Percentiles rank a stretch among this genome's conserved stretches.
phyloP scores from a whole-genome alignment of 2,113 vertebrate species.

The Grantiella picta region DNA sequence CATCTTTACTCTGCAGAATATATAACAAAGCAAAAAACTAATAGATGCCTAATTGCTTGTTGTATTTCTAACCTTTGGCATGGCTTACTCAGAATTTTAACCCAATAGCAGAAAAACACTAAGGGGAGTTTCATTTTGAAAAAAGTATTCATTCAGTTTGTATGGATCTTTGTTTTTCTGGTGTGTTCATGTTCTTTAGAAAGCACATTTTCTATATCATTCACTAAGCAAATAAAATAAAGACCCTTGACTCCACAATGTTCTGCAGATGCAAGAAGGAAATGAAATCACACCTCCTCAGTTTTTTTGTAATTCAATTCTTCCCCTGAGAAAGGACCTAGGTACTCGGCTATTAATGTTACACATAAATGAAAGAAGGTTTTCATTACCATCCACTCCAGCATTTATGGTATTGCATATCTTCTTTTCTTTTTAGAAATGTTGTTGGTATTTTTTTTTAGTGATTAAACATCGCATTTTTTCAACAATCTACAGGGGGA shows the following conservation, averaged over 20 bases:
- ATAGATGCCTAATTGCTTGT: background rate
- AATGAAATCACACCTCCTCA: slow-evolving; percentile 31
- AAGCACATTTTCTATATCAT: background rate
- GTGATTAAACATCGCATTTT: background rate
- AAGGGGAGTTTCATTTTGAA: background rate
- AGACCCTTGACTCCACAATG: background rate
- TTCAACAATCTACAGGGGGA: background rate
- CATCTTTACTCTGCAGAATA: background rate
- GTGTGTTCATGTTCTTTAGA: background rate
- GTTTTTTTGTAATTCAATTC: slow-evolving; percentile 14
- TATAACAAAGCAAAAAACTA: background rate
- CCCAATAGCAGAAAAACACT: background rate
- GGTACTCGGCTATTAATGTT: background rate
- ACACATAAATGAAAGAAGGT: background rate
- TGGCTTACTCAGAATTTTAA: background rate
- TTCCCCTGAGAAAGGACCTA: background rate
- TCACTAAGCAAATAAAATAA: slow-evolving; percentile 26
- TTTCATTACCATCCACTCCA: background rate
- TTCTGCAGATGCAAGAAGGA: slow-evolving; percentile 3
- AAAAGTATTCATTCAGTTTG: background rate
- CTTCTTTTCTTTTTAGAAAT: background rate
- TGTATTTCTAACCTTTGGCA: background rate
- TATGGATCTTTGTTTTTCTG: background rate
- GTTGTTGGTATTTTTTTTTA: background rate
- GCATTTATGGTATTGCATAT: background rate